Base-by-base conservation (phyloP, 2,888 invertebrate species). In the Drosophila dives region DNA sequence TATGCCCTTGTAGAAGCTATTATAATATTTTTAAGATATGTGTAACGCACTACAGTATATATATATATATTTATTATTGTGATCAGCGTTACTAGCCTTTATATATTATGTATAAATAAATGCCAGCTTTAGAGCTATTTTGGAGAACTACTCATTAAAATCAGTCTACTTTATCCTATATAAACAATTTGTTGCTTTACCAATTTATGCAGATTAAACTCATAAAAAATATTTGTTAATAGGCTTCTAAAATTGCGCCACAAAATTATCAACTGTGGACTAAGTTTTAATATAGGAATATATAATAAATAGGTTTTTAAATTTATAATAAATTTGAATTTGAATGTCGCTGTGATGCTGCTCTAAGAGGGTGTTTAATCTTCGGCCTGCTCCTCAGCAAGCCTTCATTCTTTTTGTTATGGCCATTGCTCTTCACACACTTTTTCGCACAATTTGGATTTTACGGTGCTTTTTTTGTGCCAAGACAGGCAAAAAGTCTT, bases 391-490 rank as follows among this genome's bases (percentile, higher is more conserved):
- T 15, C 1, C 4, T 8, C 1, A 36, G 3, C 20, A 15, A 2
- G 7, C 1, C 45, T 45, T 15, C 8, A 3, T 23, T 45, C 20
- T 32, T 53, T n/a, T 64, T 64, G 23, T 50, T 51, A 20, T 51
- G 4, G 36, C 4, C 50, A 50, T 54, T 68, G 66, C 53, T 67
- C 59, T 84, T 71, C 55, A 34, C 49, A 45, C 45, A 64, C 54
- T 63, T 75, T 68, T 80, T 80, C 51, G 80, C 75, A 61, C 70
- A 38, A 62, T 63, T 66, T 70, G 3, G 32, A 75, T 73, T 86
- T 83, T 83, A 64, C 74, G 64, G 65, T 71, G 74, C 94, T 94
- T 90, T 95, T 95, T 82, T 67, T 2, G 66, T 71, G 73, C 62
- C 55, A 49, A 60, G 62, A 48, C 54, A 72, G 77, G 15, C 34